Conservation (phyloP, 1,140 invertebrate genomes). For the Drosophila bocqueti region DNA sequence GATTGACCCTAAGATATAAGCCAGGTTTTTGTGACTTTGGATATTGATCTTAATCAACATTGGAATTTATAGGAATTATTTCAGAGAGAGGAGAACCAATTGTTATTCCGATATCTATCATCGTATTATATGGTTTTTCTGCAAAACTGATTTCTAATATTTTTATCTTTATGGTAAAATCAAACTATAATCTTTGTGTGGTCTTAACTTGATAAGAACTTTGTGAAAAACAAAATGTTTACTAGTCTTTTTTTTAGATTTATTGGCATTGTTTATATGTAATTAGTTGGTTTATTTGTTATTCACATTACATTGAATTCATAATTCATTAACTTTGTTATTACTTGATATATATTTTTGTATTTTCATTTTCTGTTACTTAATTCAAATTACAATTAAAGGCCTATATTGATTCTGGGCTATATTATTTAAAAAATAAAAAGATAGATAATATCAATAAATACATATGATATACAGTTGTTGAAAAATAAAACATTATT, state of each 20-base stretch:
- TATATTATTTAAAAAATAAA: background rate
- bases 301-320: no score
- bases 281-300: background rate
- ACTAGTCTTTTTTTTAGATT: no score
- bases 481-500: background rate
- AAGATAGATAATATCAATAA: background rate
- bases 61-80: background rate
- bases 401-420: background rate
- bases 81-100: background rate
- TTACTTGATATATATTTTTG: background rate
- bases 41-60: background rate
- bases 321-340: background rate
- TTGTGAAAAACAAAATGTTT: background rate
- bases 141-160: background rate
- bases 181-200: background rate
- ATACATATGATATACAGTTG: background rate
- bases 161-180: background rate
- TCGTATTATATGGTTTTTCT: background rate
- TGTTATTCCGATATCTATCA: background rate
- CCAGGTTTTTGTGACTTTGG: background rate
- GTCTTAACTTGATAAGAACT: background rate
- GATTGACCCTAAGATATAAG: slow-evolving; percentile 11
- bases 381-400: background rate
- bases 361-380: background rate
- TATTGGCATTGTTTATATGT: background rate